These are phyloP conservation scores for Bellardia bayeri DNA, from an alignment of 2,888 invertebrate species.

Conservation along the genomic window DNA sequence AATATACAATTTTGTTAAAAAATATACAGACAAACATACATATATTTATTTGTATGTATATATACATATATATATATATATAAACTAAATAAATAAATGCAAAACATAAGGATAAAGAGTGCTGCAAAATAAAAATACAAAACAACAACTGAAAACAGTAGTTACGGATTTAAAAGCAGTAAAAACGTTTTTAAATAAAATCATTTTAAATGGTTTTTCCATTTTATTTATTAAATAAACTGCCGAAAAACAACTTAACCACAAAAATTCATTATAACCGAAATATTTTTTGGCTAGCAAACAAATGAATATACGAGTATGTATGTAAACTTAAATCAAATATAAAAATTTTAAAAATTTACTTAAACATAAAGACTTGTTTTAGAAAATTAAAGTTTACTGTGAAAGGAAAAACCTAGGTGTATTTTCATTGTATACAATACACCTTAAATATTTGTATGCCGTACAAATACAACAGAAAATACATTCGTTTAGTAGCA, in stretches of 20 bases:
- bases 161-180: slow-evolving; percentile 13
- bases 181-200: slow-evolving; percentile 38
- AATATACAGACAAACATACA: neutral
- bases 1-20: slow-evolving; percentile 25
- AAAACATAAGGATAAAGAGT: neutral
- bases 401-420: neutral
- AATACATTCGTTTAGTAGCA: neutral
- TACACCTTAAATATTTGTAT: slow-evolving; percentile 13
- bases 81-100: neutral
- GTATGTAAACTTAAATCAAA: neutral
- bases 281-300: slow-evolving; percentile 24
- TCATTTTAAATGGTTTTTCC: slow-evolving; percentile 10
- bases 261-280: slow-evolving; percentile 56
- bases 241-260: slow-evolving; percentile 34
- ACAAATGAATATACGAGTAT: neutral
- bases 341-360: neutral
- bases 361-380: neutral
- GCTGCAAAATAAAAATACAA: neutral
- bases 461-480: neutral
- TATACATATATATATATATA: too few species aligned
- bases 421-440: neutral
- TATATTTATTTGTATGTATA: neutral
- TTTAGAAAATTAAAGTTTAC: neutral
- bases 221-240: slow-evolving; percentile 25
- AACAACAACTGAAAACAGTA: neutral